A percentile compares a stretch with the other conserved stretches of the same genome.
These are phyloP conservation scores for Phalacrocorax aristotelis DNA, from an alignment of 2,113 vertebrate species.

Conservation along the genomic window DNA sequence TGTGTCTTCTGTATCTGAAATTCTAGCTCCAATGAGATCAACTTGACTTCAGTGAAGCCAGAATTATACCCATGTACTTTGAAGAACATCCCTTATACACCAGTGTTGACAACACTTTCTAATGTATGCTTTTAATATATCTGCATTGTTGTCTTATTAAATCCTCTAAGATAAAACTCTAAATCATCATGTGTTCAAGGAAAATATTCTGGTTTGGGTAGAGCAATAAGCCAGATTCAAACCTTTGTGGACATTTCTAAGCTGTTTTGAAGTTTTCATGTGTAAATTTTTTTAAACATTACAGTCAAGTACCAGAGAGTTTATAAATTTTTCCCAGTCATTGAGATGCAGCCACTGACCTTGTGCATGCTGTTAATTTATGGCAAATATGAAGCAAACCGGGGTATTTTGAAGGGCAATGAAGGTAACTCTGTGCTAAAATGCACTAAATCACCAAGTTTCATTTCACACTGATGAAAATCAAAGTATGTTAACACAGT, in stretches of 20 bases:
- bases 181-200: background rate
- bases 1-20: background rate
- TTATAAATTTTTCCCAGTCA: background rate
- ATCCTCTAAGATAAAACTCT: background rate
- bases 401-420: background rate
- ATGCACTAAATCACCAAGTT: background rate
- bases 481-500: background rate
- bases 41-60: background rate
- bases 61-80: background rate
- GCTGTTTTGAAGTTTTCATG: background rate
- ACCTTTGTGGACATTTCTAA: background rate
- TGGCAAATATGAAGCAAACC: background rate
- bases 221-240: background rate
- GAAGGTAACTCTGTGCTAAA: background rate
- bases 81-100: background rate
- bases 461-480: background rate
- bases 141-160: background rate
- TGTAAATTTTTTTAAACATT: background rate
- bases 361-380: background rate
- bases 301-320: background rate
- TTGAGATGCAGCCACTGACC: background rate
- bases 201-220: background rate
- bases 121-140: background rate
- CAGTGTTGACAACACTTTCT: background rate
- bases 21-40: background rate